Percentiles rank a stretch among this genome's conserved stretches.
These are phyloP conservation scores for Scortum barcoo DNA, from an alignment of 2,113 vertebrate genomes.

Conservation along the genomic window DNA sequence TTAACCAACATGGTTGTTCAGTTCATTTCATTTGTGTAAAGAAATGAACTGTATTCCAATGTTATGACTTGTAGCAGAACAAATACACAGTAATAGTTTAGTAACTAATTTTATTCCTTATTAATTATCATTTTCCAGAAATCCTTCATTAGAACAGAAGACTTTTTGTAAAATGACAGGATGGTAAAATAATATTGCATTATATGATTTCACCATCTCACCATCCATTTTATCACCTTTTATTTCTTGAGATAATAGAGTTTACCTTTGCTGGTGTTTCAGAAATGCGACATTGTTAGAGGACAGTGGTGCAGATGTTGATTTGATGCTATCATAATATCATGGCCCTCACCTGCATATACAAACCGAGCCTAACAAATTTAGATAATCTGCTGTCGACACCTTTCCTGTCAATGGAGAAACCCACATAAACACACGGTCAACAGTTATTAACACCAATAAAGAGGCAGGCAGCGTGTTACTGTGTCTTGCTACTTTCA, in stretches of 20 bases:
- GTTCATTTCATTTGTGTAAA: background rate
- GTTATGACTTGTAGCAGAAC: background rate
- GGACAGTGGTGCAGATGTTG: background rate
- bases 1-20: background rate
- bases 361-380: background rate
- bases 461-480: too few relatives aligned
- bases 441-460: background rate
- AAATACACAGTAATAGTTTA: background rate
- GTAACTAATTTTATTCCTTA: background rate
- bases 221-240: background rate
- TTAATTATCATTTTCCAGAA: background rate
- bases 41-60: background rate
- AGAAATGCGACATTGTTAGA: background rate
- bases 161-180: background rate
- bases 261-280: background rate
- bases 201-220: background rate
- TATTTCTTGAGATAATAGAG: background rate
- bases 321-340: background rate
- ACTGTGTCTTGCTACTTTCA: background rate
- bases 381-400: background rate
- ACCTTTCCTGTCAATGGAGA: background rate
- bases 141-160: background rate
- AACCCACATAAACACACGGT: background rate
- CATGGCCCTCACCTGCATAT: background rate
- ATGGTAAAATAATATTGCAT: background rate